Conservation (phyloP, 2,888 invertebrate genomes). For the Torymus tubicola region DNA sequence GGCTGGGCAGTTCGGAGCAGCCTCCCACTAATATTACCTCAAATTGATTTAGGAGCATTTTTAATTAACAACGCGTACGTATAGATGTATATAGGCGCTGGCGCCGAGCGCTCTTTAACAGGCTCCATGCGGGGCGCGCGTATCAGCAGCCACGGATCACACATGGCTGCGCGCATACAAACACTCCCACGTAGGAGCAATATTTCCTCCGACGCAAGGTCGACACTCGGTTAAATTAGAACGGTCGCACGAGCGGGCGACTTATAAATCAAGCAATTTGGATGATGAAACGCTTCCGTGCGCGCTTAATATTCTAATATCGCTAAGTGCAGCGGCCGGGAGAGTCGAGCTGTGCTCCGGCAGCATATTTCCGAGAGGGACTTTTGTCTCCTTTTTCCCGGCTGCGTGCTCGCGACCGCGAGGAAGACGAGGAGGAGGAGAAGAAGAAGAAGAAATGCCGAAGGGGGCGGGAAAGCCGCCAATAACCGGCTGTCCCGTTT, state of each 20-base stretch:
- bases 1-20: background rate
- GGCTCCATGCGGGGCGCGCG: conserved; percentile 19
- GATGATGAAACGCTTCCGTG: conserved; percentile 57
- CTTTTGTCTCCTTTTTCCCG: conserved; percentile 35
- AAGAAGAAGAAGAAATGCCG: background rate
- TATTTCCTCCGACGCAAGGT: conserved; percentile 43
- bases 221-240: conserved; percentile 50
- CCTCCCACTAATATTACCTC: conserved; percentile 31
- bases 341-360: background rate
- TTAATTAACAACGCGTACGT: conserved; percentile 30
- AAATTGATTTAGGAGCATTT: conserved; percentile 44
- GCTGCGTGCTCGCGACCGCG: background rate
- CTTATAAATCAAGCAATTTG: conserved; percentile 58
- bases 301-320: conserved; percentile 58
- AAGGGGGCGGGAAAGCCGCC: conserved; percentile 15
- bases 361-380: background rate
- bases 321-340: conserved; percentile 50
- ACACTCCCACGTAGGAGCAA: background rate
- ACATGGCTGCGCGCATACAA: background rate
- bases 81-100: background rate
- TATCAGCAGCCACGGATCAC: background rate
- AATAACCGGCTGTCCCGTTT: conserved; percentile 6
- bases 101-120: conserved; percentile 29
- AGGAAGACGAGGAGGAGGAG: too few relatives aligned
- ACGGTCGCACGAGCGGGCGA: conserved; percentile 18